Evolutionary conservation across 2,888 invertebrate species (phyloP).

Genomic region (Erebia palarica): DNA sequence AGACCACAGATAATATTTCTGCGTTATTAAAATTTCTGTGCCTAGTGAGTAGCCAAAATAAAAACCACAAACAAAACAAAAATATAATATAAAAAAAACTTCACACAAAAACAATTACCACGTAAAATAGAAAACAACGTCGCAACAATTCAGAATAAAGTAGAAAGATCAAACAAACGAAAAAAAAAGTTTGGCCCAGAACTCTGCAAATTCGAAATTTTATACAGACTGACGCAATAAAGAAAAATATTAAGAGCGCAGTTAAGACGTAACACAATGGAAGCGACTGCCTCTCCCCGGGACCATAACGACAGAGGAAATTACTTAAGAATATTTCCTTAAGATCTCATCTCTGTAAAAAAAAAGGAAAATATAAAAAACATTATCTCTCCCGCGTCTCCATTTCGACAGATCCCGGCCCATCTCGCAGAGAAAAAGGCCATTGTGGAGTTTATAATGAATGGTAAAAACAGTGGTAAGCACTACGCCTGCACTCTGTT

Average conservation of each 20-base stretch:
- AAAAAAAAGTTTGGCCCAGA: slow-evolving; percentile 13
- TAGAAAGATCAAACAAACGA: slow-evolving; percentile 7
- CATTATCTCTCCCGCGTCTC: slow-evolving; percentile 31
- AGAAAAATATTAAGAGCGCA: slow-evolving; percentile 44
- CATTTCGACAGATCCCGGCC: slow-evolving; percentile 30
- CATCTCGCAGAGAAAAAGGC: slow-evolving; percentile 31
- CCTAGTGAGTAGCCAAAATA: no score
- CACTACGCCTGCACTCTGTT: slow-evolving; percentile 7
- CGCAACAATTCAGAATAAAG: slow-evolving; percentile 2
- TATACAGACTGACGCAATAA: slow-evolving; percentile 39
- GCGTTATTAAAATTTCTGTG: no score
- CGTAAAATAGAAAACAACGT: slow-evolving; percentile 10
- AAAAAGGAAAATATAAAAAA: slow-evolving; percentile 39
- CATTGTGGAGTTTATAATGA: slow-evolving; percentile 35
- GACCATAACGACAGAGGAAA: slow-evolving; percentile 56
- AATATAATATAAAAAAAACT: background rate
- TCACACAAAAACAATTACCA: no score
- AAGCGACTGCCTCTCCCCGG: slow-evolving; percentile 35
- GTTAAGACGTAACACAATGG: slow-evolving; percentile 50
- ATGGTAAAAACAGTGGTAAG: slow-evolving; percentile 29
- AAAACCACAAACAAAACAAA: no score
- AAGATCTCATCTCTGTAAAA: slow-evolving; percentile 44
- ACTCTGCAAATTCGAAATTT: slow-evolving; percentile 39
- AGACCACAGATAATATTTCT: no score
- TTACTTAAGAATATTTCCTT: slow-evolving; percentile 56